Evolutionary conservation across 2,888 invertebrate species (phyloP).

Genomic region (Ischnus inquisitorius): DNA sequence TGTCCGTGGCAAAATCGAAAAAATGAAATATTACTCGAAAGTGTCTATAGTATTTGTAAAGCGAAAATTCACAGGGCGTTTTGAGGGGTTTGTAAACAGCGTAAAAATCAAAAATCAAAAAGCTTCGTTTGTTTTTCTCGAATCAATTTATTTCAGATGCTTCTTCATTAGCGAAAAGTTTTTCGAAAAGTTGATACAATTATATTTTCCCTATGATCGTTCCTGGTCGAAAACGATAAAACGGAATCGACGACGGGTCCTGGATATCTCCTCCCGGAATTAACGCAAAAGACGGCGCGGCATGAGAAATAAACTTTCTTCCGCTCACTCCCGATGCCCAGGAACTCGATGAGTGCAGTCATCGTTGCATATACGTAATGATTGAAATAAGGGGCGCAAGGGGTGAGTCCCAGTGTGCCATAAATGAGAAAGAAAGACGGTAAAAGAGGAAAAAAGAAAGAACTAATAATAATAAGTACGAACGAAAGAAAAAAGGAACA

Average conservation of each 20-base stretch:
- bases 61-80: too few species aligned
- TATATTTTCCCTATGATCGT: neutral
- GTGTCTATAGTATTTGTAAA: too few species aligned
- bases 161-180: too few species aligned
- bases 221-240: neutral
- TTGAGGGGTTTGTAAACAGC: too few species aligned
- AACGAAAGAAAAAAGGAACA: constrained; percentile 41
- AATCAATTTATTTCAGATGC: too few species aligned
- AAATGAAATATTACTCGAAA: too few species aligned
- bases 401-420: constrained; percentile 26
- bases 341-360: constrained; percentile 50
- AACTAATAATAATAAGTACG: constrained; percentile 35
- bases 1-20: too few species aligned
- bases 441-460: neutral
- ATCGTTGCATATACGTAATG: constrained; percentile 80
- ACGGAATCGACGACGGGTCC: neutral
- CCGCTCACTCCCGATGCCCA: constrained; percentile 49
- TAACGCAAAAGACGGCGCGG: neutral
- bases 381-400: constrained; percentile 71
- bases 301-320: constrained; percentile 1
- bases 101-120: too few species aligned
- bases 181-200: neutral
- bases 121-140: too few species aligned
- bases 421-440: constrained; percentile 40
- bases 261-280: neutral